Evolutionary conservation across 2,797 vertebrate species (phyloP).

Genomic region (Pipistrellus nathusii): DNA sequence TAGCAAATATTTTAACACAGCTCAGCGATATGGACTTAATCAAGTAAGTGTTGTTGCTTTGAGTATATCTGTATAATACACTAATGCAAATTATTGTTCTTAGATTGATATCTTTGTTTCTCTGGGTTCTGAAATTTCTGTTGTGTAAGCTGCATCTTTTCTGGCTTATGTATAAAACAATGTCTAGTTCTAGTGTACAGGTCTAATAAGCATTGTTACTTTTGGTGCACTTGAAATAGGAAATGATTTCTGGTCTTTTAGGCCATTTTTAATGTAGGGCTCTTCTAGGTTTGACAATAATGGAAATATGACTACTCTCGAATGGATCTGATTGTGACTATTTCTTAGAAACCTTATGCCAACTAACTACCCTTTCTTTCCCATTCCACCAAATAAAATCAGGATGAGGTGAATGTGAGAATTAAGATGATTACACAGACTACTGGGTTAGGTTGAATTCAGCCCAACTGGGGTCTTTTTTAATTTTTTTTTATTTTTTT

Average conservation of each 20-base stretch:
- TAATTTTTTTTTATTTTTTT: background rate
- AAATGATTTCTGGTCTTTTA: background rate
- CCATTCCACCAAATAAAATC: background rate
- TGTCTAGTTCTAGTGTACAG: background rate
- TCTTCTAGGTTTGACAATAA: background rate
- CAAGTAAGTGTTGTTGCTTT: conserved; percentile 88
- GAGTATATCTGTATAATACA: background rate
- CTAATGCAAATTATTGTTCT: background rate
- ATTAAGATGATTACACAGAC: background rate
- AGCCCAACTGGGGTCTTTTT: too few species aligned
- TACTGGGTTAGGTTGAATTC: background rate
- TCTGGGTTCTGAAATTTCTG: conserved; percentile 30
- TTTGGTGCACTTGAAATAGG: background rate
- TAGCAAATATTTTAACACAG: conserved; percentile 90
- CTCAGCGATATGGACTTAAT: conserved; percentile 93
- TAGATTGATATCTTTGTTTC: background rate
- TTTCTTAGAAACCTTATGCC: conserved; percentile 8
- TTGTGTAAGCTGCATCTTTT: background rate
- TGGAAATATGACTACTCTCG: background rate
- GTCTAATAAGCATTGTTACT: background rate
- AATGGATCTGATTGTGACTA: background rate
- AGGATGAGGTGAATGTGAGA: background rate
- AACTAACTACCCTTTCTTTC: background rate
- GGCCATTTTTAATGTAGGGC: background rate
- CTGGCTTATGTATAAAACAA: background rate